Percentiles rank a stretch among this genome's conserved stretches.
These are phyloP conservation scores for Eristalis intricaria DNA, from an alignment of 2,888 invertebrate species.

Conservation along the genomic window DNA sequence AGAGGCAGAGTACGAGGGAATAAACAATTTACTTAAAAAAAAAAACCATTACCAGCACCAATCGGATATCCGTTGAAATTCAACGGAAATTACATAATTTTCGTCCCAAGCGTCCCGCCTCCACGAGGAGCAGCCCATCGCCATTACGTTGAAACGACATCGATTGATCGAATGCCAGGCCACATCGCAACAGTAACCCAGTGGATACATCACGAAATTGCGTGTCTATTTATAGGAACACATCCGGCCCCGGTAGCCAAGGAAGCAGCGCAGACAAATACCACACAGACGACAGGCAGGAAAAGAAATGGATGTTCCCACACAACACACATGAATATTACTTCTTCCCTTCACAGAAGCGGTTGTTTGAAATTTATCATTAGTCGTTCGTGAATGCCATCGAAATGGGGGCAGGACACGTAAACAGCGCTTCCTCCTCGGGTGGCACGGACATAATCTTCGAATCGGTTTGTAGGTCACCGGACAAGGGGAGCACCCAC, in stretches of 20 bases:
- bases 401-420: not conserved
- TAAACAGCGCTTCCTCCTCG: not conserved
- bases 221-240: conserved; percentile 50
- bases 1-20: not conserved
- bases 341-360: not conserved
- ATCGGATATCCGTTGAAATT: conserved; percentile 62
- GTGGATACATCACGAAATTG: conserved; percentile 37
- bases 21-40: conserved; percentile 27
- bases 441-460: not conserved
- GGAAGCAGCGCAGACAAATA: not conserved
- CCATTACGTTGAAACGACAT: conserved; percentile 17
- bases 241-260: conserved; percentile 16
- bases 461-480: conserved; percentile 23
- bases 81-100: conserved; percentile 68
- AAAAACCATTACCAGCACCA: conserved; percentile 44
- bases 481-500: conserved; percentile 4
- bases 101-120: not conserved
- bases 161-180: conserved; percentile 54
- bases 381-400: not conserved
- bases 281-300: not conserved
- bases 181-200: conserved; percentile 21
- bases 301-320: not conserved
- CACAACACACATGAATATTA: not conserved
- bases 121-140: not conserved
- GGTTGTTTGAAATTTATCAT: not conserved